Conservation (phyloP, 2,888 invertebrate genomes). For the Eupithecia subfuscata region DNA sequence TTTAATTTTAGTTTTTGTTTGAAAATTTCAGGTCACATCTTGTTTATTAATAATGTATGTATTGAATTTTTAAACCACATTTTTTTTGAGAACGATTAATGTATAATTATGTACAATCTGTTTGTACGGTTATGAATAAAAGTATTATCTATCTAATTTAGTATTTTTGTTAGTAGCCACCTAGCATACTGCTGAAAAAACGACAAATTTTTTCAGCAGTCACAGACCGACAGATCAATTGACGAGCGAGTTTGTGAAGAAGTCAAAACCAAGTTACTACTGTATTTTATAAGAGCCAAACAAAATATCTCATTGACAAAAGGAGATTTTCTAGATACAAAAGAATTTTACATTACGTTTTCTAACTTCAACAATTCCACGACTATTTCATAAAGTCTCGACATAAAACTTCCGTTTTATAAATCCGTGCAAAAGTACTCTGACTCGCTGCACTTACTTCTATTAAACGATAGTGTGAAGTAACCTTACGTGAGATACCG, state of each 20-base stretch:
- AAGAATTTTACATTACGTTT: background rate
- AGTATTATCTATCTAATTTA: background rate
- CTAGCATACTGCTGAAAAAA: background rate
- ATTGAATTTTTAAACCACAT: no score
- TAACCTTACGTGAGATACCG: constrained; percentile 57
- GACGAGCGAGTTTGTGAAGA: no score
- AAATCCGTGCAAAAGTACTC: constrained; percentile 37
- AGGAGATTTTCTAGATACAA: background rate
- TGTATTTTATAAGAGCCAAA: background rate
- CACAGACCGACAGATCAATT: no score
- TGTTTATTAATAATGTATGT: background rate
- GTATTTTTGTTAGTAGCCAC: no score
- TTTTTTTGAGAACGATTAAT: no score
- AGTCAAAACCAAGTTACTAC: no score
- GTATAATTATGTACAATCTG: no score
- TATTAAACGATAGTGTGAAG: constrained; percentile 64
- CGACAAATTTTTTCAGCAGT: background rate
- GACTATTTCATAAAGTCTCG: constrained; percentile 15
- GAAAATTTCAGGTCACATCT: background rate
- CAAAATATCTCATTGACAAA: background rate
- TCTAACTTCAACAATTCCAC: constrained; percentile 14
- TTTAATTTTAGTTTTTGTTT: background rate
- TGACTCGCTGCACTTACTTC: constrained; percentile 38
- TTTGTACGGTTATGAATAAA: no score
- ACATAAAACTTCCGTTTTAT: constrained; percentile 21